phyloP scores from a whole-genome alignment of 2,113 vertebrate genomes.

The Chaetodon auriga region DNA sequence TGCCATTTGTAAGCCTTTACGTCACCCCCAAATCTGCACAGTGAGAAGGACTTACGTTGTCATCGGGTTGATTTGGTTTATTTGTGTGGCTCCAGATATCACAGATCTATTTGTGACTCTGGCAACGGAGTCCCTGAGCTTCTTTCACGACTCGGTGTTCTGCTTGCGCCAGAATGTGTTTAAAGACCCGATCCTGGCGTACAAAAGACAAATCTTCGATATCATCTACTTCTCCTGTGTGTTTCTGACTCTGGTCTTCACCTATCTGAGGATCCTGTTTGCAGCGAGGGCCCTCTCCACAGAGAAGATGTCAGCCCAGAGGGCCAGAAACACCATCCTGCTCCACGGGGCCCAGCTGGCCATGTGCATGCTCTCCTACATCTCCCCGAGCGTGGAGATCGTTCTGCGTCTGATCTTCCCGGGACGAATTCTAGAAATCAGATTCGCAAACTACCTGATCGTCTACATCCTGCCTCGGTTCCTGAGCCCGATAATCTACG shows the following conservation, averaged over 20 bases:
- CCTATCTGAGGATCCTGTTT: conserved; percentile 79
- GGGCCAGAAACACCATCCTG: conserved; percentile 82
- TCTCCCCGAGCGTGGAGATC: conserved; percentile 79
- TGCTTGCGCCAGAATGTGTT: conserved; percentile 81
- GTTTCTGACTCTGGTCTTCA: conserved; percentile 79
- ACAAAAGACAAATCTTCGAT: conserved; percentile 77
- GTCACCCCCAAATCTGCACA: conserved; percentile 78
- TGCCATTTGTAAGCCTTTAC: conserved; percentile 77
- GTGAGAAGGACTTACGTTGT: conserved; percentile 68
- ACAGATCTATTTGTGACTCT: conserved; percentile 81
- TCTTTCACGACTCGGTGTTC: conserved; percentile 77
- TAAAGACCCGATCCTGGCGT: conserved; percentile 65
- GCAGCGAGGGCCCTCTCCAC: conserved; percentile 70
- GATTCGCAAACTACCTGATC: conserved; percentile 79
- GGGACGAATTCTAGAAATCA: conserved; percentile 65
- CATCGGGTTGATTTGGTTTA: conserved; percentile 79
- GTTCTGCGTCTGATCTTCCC: conserved; percentile 73
- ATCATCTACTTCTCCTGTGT: conserved; percentile 81
- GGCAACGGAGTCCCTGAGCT: conserved; percentile 72
- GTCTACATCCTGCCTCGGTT: conserved; percentile 83
- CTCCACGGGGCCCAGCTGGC: conserved; percentile 82
- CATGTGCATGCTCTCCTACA: conserved; percentile 84
- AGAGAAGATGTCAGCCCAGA: conserved; percentile 63
- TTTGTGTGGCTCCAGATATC: conserved; percentile 73
- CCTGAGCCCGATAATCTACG: conserved; percentile 82